Evolutionary conservation across 2,113 vertebrate genomes (phyloP).

Genomic region (Suncus etruscus): DNA sequence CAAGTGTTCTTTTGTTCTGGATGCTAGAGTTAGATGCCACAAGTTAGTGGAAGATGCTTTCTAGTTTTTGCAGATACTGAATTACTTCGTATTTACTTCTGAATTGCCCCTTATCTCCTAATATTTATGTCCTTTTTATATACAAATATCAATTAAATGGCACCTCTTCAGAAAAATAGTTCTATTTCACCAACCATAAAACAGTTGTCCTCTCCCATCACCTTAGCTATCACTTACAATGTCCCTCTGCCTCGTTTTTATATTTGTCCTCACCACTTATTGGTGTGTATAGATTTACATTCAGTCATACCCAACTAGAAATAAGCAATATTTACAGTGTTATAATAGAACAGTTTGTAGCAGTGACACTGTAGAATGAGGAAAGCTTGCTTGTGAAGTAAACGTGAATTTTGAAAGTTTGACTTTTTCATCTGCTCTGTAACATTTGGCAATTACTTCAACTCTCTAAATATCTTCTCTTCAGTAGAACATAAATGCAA

Average conservation of each 20-base stretch:
- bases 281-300: not conserved
- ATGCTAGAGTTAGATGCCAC: rapidly evolving
- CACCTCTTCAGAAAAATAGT: not conserved
- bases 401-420: not conserved
- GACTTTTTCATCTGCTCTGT: not conserved
- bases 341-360: not conserved
- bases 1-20: not conserved
- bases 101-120: not conserved
- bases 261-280: not conserved
- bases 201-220: no score
- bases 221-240: no score
- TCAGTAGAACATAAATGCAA: not conserved
- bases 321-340: not conserved
- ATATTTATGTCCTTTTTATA: not conserved
- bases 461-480: not conserved
- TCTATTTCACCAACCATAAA: not conserved
- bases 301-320: not conserved
- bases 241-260: not conserved
- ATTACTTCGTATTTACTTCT: not conserved
- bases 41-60: no score
- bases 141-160: not conserved
- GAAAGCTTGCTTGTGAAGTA: not conserved
- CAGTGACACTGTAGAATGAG: no score
- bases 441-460: not conserved
- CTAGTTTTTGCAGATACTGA: not conserved